Percentiles rank a stretch among this genome's conserved stretches.
phyloP scores from a whole-genome alignment of 1,140 invertebrate genomes.

The Anastatus disparis region DNA sequence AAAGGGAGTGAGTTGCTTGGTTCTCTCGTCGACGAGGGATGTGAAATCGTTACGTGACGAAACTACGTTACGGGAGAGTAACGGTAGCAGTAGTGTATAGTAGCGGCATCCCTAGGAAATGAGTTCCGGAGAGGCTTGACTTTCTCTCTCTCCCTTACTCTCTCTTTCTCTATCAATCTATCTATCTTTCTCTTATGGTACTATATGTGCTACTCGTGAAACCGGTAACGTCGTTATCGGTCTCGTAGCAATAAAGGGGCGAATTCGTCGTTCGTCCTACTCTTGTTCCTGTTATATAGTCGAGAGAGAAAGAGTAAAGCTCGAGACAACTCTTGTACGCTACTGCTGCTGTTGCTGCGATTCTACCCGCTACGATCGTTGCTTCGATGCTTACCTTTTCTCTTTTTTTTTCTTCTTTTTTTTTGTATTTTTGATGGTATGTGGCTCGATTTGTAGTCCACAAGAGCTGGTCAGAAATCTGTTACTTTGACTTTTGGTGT shows the following conservation, averaged over 20 bases:
- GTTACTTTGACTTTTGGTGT: too few species aligned
- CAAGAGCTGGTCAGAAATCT: too few species aligned
- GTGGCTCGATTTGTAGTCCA: too few species aligned
- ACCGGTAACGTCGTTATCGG: conserved; percentile 27
- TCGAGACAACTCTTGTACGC: not conserved
- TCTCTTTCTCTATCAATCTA: too few species aligned
- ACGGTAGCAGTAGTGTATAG: not conserved
- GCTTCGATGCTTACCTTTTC: not conserved
- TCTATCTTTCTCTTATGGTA: too few species aligned
- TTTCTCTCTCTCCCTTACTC: not conserved
- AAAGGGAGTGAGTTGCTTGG: not conserved
- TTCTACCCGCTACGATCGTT: not conserved
- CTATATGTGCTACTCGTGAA: not conserved
- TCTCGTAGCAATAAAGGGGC: not conserved
- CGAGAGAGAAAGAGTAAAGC: too few species aligned
- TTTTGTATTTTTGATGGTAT: too few species aligned
- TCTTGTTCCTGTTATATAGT: not conserved
- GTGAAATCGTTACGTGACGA: conserved; percentile 55
- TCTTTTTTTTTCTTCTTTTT: not conserved
- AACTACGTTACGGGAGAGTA: conserved; percentile 52
- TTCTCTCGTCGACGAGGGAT: not conserved
- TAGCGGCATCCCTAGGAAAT: conserved; percentile 34
- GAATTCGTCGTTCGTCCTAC: not conserved
- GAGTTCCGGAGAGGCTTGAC: conserved; percentile 18
- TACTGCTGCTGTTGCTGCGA: not conserved